Evolutionary conservation across 2,888 invertebrate genomes (phyloP), one percentile per base, ranked within the genome.

Genomic region (Danaus chrysippus): DNA sequence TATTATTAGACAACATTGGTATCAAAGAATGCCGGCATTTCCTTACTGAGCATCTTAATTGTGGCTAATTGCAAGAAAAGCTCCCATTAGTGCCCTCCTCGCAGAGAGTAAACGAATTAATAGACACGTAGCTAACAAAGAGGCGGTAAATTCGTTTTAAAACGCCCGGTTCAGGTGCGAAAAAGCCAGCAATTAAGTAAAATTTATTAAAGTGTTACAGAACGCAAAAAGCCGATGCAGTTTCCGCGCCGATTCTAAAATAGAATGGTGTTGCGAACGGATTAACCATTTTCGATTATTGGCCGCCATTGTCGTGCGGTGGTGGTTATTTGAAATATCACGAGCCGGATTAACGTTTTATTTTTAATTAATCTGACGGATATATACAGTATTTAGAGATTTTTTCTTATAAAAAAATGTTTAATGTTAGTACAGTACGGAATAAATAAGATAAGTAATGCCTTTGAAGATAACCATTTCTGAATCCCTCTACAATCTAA

Each of bases 31-130:
- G 56, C 79, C 77, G 79, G 78, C 75, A 76, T 79, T 83, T 78
- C 77, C 78, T 81, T 78, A 73, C 78, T 77, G 73, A 84, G 84
- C 78, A 80, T 84, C 87, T 86, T 89, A 88, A 90, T 88, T 88
- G 85, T 74, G 81, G 83, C 82, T 87, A 89, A 89, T 88, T 87
- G 87, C 78, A 79, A 86, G 88, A 83, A 86, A 86, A 87, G 83
- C 84, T 78, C 82, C 86, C 81, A 86, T 87, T 86, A 88, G 82
- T 75, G 77, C 76, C 73, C 76, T 76, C 76, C 74, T 75, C 72
- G 82, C 82, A 79, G 84, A 86, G 87, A 86, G 84, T 87, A 88
- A 89, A 87, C 86, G 86, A 87, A 88, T 88, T 87, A 88, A 84
- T 85, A 83, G 86, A 83, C 82, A 81, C 83, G 85, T 77, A 75